Evolutionary conservation across 2,888 invertebrate species (phyloP).

Genomic region (Tetragnatha montana): DNA sequence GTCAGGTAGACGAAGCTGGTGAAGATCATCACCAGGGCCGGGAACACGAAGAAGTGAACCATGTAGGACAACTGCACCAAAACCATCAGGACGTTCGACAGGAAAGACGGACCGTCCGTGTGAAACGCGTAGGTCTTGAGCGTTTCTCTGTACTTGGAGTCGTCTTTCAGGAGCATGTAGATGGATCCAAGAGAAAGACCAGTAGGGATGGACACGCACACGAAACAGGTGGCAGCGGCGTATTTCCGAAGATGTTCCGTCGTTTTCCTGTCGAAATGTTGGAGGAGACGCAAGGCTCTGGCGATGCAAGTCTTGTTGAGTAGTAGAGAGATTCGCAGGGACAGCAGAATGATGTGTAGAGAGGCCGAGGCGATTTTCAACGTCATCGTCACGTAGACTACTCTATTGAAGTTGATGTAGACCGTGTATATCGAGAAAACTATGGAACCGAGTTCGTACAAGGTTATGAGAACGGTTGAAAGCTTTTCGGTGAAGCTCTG

Average conservation of each 20-base stretch:
- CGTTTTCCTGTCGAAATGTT: neutral
- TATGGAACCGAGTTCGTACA: constrained; percentile 8
- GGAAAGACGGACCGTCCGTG: neutral
- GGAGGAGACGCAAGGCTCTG: neutral
- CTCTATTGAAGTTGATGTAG: neutral
- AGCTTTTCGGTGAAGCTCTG: neutral
- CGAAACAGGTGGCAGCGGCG: neutral
- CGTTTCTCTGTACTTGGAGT: neutral
- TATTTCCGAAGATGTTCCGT: neutral
- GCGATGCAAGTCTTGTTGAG: constrained; percentile 1
- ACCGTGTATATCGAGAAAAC: constrained; percentile 16
- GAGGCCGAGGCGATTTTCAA: constrained; percentile 5
- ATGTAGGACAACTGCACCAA: neutral
- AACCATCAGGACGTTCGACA: neutral
- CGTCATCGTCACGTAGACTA: neutral
- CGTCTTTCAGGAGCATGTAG: neutral
- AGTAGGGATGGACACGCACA: constrained; percentile 2
- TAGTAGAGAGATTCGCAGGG: neutral
- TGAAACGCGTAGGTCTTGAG: neutral
- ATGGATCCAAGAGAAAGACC: neutral
- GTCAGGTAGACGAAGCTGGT: constrained; percentile 31
- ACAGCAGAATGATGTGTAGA: neutral
- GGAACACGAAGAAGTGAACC: constrained; percentile 39
- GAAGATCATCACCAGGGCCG: constrained; percentile 26
- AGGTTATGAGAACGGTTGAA: neutral